Base-by-base conservation (phyloP, 2,888 invertebrate genomes). In the Sceliomorpha sp. region DNA sequence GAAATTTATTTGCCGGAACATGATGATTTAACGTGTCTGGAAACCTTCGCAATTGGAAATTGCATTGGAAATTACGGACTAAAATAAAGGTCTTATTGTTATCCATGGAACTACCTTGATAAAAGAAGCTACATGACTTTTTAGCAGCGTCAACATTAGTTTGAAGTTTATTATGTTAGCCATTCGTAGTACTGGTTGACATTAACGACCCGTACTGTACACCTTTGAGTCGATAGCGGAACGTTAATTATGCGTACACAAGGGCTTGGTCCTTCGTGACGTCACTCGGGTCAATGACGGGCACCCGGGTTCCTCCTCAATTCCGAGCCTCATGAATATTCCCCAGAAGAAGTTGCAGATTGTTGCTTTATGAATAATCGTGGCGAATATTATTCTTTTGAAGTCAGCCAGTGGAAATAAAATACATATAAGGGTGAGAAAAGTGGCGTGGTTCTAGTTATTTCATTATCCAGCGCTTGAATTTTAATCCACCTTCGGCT, bases 231-330 rank as follows among this genome's bases (percentile, higher is more conserved):
- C 45, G 66, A 66, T 62, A 63, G 47, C 69, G 60, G 60, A 67
- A 56, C 51, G 66, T 75, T 74, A 79, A 82, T 82, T 77, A 79
- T 74, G 66, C 66, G 71, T 67, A 76, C 59, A 78, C 76, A 80
- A 80, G 77, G 78, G 81, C 72, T 55, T 50, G 50, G 44, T 64
- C 50, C 60, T 64, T 31, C 14, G 44, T 70, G 55, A 67, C 62
- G 60, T 60, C 56, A 60, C 63, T n/a, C 56, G 40, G 67, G 63
- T 68, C 63, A 63, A 68, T 68, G 53, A 67, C 56, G 59, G 63
- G 40, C 36, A 34, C 36, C 55, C 42, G 63, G 59, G 59, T 53
- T 58, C 34, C 44, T 69, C 63, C 44, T 69, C 63, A 14, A 51
- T 63, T 53, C 51, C 58, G 27, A 40, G 48, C 7, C 42, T 63